Evolutionary conservation across 2,797 vertebrate genomes (phyloP).

Genomic region (Sebastes nivosus): DNA sequence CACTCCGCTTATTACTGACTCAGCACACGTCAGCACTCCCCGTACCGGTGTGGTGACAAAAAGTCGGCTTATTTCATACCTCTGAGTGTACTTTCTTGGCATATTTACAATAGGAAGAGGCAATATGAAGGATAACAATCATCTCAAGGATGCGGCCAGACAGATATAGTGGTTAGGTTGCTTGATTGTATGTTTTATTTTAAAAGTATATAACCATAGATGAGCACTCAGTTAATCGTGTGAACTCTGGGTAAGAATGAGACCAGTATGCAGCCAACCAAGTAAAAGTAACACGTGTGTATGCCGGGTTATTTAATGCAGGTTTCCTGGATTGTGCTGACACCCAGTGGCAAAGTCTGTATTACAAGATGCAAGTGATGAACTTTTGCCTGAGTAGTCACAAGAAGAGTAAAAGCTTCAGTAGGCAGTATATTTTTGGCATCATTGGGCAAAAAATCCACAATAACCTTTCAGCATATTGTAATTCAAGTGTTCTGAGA

Average conservation of each 20-base stretch:
- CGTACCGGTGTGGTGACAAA: background rate
- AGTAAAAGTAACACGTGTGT: background rate
- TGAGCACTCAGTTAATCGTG: background rate
- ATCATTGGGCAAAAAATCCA: too few relatives aligned
- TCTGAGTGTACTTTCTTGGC: background rate
- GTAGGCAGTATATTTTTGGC: too few relatives aligned
- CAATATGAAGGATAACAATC: background rate
- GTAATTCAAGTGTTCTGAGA: too few relatives aligned
- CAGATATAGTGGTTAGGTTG: background rate
- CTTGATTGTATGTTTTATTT: background rate
- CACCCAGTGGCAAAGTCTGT: slow-evolving; percentile 48
- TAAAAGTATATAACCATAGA: background rate
- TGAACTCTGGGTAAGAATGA: background rate
- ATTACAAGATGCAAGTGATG: background rate
- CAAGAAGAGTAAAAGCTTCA: background rate
- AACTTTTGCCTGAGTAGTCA: background rate
- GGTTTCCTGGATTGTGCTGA: slow-evolving; percentile 34
- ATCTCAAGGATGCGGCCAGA: background rate
- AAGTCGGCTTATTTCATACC: background rate
- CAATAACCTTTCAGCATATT: too few relatives aligned
- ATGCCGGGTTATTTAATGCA: background rate
- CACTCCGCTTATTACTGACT: slow-evolving; percentile 18
- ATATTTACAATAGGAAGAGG: background rate
- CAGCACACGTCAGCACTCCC: background rate
- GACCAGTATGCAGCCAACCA: background rate